Conservation (phyloP, 1,140 invertebrate species). For the Homarus americanus region DNA sequence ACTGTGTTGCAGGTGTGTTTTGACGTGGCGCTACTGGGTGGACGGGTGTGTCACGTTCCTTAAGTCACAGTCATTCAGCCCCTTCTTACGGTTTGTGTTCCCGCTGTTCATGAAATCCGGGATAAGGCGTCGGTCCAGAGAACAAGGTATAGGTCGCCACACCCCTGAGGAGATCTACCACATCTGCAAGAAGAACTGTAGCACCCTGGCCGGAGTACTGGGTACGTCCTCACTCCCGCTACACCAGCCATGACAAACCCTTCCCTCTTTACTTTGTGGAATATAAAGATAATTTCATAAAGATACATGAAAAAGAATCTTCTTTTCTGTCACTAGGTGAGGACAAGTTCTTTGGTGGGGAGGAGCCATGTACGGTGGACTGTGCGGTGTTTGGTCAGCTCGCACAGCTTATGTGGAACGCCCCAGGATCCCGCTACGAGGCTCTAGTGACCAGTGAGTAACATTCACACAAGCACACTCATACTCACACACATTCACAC, state of each 20-base stretch:
- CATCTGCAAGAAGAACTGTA: constrained; percentile 45
- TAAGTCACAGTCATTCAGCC: constrained; percentile 30
- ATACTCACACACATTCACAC: too few species aligned
- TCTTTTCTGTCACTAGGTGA: not conserved
- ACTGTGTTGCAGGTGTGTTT: constrained; percentile 57
- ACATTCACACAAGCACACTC: not conserved
- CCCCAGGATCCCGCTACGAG: constrained; percentile 77
- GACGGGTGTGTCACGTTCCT: constrained; percentile 63
- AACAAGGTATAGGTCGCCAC: constrained; percentile 65
- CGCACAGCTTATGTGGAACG: constrained; percentile 78
- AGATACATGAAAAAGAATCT: too few species aligned
- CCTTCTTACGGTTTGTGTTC: constrained; percentile 7
- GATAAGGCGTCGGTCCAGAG: not conserved
- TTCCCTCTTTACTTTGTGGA: too few species aligned
- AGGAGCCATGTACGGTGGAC: constrained; percentile 78
- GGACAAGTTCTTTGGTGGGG: constrained; percentile 77
- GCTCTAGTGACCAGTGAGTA: constrained; percentile 76
- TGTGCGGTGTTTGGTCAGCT: constrained; percentile 79
- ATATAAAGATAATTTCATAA: too few species aligned
- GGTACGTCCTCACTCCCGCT: too few species aligned
- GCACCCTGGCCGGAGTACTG: constrained; percentile 41
- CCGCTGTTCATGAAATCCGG: constrained; percentile 33
- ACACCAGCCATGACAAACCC: too few species aligned
- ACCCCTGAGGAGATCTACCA: constrained; percentile 56
- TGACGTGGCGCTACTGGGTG: constrained; percentile 65